Conservation (phyloP, 2,113 vertebrate species). For the Brachyhypopomus gauderio region DNA sequence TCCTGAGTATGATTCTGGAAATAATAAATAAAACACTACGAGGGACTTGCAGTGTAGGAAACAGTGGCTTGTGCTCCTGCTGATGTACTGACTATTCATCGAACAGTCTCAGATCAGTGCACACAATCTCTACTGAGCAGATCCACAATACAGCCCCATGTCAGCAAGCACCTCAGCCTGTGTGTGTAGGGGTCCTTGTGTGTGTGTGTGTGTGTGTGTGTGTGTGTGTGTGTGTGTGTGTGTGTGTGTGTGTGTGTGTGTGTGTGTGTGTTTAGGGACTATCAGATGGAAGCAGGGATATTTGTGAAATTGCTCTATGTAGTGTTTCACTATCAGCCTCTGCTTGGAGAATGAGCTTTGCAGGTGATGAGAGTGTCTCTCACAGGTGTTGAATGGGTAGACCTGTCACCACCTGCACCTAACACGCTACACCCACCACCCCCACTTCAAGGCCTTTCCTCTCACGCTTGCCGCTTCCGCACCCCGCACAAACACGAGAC, state of each 20-base stretch:
- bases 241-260: conserved; percentile 4
- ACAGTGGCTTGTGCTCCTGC: conserved; percentile 46
- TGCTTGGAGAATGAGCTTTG: conserved; percentile 39
- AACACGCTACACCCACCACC: conserved; percentile 15
- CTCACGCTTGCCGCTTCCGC: background rate
- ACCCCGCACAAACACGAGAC: too few relatives aligned
- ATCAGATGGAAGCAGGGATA: conserved; percentile 44
- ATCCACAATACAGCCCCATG: conserved; percentile 31
- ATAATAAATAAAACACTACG: conserved; percentile 57
- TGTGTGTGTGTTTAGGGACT: background rate
- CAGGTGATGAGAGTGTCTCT: conserved; percentile 42
- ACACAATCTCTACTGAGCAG: conserved; percentile 47
- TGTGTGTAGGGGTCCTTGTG: too few relatives aligned
- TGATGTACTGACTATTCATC: conserved; percentile 39
- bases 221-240: conserved; percentile 1
- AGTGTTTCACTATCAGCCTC: conserved; percentile 43
- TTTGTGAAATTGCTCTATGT: conserved; percentile 40
- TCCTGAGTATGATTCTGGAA: conserved; percentile 51
- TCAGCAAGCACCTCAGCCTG: conserved; percentile 25
- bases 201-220: conserved; percentile 23
- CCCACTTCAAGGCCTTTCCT: background rate
- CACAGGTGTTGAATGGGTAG: conserved; percentile 65
- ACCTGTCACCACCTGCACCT: conserved; percentile 62
- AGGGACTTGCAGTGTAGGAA: conserved; percentile 38
- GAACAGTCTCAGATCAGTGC: conserved; percentile 55